Percentiles rank a stretch among this genome's conserved stretches.
phyloP scores from a whole-genome alignment of 2,797 vertebrate species.

The Pogoniulus pusillus region DNA sequence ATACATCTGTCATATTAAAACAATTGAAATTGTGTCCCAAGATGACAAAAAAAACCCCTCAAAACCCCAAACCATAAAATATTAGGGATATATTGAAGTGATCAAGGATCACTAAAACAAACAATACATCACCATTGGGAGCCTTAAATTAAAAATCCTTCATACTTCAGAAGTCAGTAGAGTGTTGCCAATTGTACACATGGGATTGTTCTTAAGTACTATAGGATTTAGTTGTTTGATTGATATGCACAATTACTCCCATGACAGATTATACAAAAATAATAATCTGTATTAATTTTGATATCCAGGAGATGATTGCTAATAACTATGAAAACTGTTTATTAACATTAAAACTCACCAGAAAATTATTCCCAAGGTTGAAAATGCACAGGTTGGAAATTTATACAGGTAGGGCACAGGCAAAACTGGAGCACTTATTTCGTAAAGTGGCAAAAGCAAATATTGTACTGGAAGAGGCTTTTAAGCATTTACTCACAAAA shows the following conservation, averaged over 20 bases:
- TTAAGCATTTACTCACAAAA: too few relatives aligned
- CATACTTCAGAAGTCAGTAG: slow-evolving; percentile 49
- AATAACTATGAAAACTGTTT: too few relatives aligned
- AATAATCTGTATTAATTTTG: too few relatives aligned
- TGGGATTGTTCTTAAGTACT: slow-evolving; percentile 38
- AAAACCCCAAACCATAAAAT: background rate
- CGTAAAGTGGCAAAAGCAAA: too few relatives aligned
- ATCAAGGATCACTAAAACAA: slow-evolving; percentile 52
- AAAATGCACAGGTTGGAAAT: too few relatives aligned
- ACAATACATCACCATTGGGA: slow-evolving; percentile 40
- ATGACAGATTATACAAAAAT: too few relatives aligned
- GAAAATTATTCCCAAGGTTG: too few relatives aligned
- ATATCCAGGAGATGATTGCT: too few relatives aligned
- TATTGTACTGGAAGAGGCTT: too few relatives aligned
- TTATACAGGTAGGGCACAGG: too few relatives aligned
- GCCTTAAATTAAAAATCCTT: slow-evolving; percentile 62
- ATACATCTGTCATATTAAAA: background rate
- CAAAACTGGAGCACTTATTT: too few relatives aligned
- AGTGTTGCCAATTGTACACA: slow-evolving; percentile 22
- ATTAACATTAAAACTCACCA: too few relatives aligned
- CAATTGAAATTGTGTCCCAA: slow-evolving; percentile 5
- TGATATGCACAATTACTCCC: slow-evolving; percentile 9
- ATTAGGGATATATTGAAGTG: slow-evolving; percentile 15
- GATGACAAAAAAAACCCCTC: background rate
- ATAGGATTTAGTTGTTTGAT: slow-evolving; percentile 12